phyloP scores from a whole-genome alignment of 2,113 vertebrate genomes.

The Neolamprologus sp. region DNA sequence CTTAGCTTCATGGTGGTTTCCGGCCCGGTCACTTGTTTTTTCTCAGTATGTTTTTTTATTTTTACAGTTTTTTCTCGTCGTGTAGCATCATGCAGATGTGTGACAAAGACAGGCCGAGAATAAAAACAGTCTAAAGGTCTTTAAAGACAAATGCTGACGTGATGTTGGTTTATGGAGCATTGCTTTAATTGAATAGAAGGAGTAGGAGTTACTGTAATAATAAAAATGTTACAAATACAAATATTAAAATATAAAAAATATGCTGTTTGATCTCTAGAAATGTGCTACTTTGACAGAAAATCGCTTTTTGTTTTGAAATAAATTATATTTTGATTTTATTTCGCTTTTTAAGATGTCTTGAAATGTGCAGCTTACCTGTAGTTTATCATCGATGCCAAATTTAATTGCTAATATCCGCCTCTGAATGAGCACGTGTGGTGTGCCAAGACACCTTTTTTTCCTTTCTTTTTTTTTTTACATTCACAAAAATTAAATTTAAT shows the following conservation, averaged over 20 bases:
- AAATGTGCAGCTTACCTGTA: not conserved
- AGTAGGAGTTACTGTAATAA: not conserved
- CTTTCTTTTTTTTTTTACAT: not conserved
- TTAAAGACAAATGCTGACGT: not conserved
- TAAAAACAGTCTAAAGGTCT: not conserved
- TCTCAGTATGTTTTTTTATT: rapidly evolving
- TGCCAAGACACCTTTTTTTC: not conserved
- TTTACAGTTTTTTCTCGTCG: not conserved
- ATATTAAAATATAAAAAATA: not conserved
- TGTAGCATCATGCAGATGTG: not conserved
- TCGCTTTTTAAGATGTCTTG: not conserved
- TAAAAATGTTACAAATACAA: not conserved
- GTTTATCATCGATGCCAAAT: not conserved
- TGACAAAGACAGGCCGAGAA: not conserved
- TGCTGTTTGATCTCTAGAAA: not conserved
- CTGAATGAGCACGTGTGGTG: not conserved
- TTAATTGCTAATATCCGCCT: not conserved
- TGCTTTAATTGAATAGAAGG: not conserved
- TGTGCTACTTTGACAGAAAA: not conserved
- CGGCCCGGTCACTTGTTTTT: not conserved
- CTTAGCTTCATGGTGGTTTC: not conserved
- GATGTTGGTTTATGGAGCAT: not conserved
- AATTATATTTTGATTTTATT: not conserved
- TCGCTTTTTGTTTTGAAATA: not conserved
- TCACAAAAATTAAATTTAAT: not conserved